These are phyloP conservation scores for Phthorimaea operculella DNA, from an alignment of 1,140 invertebrate genomes.

Conservation along the genomic window DNA sequence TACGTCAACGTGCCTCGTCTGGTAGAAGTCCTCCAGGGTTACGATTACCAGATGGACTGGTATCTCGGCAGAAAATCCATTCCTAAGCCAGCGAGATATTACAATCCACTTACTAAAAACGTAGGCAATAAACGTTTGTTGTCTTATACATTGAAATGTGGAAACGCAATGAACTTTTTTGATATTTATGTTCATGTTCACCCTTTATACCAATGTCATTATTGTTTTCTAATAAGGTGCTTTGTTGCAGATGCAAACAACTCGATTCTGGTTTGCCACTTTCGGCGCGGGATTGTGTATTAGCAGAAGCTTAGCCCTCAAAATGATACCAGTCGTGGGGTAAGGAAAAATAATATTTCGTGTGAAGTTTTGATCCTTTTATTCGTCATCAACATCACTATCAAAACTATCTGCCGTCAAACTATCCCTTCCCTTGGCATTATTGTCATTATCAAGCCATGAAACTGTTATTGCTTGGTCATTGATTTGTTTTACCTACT, in stretches of 20 bases:
- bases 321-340: constrained; percentile 96
- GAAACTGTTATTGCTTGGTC: too few species aligned
- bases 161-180: too few species aligned
- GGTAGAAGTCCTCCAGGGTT: constrained; percentile 83
- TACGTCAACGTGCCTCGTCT: constrained; percentile 94
- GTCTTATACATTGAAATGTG: too few species aligned
- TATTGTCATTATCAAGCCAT: too few species aligned
- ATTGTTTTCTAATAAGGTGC: too few species aligned
- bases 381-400: too few species aligned
- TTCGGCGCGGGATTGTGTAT: constrained; percentile 98
- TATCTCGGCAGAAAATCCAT: constrained; percentile 96
- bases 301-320: constrained; percentile 89
- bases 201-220: too few species aligned
- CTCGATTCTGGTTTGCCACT: constrained; percentile 97
- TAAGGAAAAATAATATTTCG: constrained; percentile 64
- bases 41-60: constrained; percentile 91
- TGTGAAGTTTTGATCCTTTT: too few species aligned
- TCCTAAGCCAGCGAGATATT: constrained; percentile 77
- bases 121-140: not conserved
- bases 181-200: too few species aligned
- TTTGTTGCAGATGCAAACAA: constrained; percentile 33
- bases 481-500: not conserved
- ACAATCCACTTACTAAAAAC: not conserved
- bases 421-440: not conserved
- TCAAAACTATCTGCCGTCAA: too few species aligned